phyloP scores from a whole-genome alignment of 2,113 vertebrate species.

The Daphoenositta chrysoptera region DNA sequence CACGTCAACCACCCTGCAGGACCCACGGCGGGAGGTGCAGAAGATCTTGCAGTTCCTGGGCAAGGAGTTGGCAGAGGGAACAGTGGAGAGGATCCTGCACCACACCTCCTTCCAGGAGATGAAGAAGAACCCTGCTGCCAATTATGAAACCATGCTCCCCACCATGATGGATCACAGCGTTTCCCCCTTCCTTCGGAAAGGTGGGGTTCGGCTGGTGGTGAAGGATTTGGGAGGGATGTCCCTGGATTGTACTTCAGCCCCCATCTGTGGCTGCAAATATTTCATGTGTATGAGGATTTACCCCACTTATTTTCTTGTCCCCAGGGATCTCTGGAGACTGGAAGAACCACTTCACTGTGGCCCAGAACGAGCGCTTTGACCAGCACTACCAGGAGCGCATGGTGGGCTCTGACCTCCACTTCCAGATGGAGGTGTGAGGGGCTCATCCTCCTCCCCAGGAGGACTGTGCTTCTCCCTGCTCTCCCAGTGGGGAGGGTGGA shows the following conservation, averaged over 20 bases:
- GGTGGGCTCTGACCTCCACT: constrained; percentile 33
- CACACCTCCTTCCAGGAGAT: constrained; percentile 74
- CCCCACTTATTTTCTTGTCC: neutral
- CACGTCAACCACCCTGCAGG: neutral
- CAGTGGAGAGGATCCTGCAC: constrained; percentile 54
- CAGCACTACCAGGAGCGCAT: constrained; percentile 58
- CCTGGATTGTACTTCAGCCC: neutral
- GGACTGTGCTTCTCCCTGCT: neutral
- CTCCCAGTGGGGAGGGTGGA: fast-evolving
- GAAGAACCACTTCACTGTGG: constrained; percentile 72
- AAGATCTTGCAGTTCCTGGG: constrained; percentile 74
- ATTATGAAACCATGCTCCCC: constrained; percentile 58
- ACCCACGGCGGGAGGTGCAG: constrained; percentile 62
- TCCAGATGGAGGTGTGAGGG: constrained; percentile 46
- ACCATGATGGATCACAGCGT: constrained; percentile 42
- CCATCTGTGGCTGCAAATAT: neutral
- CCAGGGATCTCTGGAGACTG: constrained; percentile 65
- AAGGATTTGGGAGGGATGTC: neutral
- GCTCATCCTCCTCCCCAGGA: neutral
- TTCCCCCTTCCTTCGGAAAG: constrained; percentile 66
- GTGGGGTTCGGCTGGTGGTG: neutral
- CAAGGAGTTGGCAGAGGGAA: constrained; percentile 53
- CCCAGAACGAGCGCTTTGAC: constrained; percentile 63
- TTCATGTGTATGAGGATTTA: neutral
- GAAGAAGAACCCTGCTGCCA: constrained; percentile 75